Conservation (phyloP, 1,140 invertebrate species). For the Zaprionus inermis region DNA sequence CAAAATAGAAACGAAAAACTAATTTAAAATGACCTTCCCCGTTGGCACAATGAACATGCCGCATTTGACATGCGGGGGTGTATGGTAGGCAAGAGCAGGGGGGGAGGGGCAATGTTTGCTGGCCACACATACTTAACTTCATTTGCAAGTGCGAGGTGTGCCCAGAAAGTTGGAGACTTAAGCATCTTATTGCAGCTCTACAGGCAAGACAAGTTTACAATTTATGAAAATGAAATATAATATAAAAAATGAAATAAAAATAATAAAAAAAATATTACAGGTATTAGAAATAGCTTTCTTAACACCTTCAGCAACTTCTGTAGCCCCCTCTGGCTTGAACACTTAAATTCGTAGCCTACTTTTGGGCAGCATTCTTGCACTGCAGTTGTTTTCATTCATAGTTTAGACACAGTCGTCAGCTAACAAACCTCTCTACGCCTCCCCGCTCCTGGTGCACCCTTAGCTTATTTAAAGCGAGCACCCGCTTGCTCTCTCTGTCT, state of each 20-base stretch:
- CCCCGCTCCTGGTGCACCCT: background rate
- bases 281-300: background rate
- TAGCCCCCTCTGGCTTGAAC: conserved; percentile 1
- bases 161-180: background rate
- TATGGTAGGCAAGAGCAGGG: too few species aligned
- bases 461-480: background rate
- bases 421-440: background rate
- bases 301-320: conserved; percentile 2
- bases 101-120: conserved; percentile 13
- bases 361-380: conserved; percentile 33
- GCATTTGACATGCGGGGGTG: conserved; percentile 53
- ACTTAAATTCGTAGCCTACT: conserved; percentile 49
- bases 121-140: conserved; percentile 60
- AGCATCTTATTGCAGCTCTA: too few species aligned
- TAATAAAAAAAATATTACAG: too few species aligned
- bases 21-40: conserved; percentile 78
- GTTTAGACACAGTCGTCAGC: conserved; percentile 35
- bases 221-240: too few species aligned
- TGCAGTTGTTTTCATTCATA: conserved; percentile 69
- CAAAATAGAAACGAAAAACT: conserved; percentile 60
- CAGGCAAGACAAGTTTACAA: too few species aligned
- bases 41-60: conserved; percentile 61
- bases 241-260: too few species aligned
- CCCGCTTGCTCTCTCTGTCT: background rate
- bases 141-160: conserved; percentile 38